Evolutionary conservation across 2,888 invertebrate species (phyloP).

Genomic region (Brachyptera putata): DNA sequence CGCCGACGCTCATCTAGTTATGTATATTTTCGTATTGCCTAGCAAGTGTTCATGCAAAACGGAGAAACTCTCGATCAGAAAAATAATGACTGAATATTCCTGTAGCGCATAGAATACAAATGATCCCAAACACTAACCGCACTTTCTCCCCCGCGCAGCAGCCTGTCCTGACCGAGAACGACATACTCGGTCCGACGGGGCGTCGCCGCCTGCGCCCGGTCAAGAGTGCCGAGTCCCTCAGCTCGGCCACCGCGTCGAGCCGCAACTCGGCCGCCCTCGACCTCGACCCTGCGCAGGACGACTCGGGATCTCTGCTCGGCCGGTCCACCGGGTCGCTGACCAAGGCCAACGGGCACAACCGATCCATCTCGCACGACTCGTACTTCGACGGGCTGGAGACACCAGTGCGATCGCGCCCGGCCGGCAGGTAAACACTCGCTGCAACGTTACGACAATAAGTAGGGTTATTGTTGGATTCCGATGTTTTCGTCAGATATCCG

Average conservation of each 20-base stretch:
- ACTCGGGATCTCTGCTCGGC: slow-evolving; percentile 35
- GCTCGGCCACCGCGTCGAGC: slow-evolving; percentile 43
- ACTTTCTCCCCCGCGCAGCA: too few relatives aligned
- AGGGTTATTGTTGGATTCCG: too few relatives aligned
- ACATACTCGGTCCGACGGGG: slow-evolving; percentile 42
- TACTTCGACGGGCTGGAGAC: slow-evolving; percentile 77
- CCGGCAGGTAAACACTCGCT: slow-evolving; percentile 16
- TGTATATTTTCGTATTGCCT: too few relatives aligned
- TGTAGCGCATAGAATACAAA: too few relatives aligned
- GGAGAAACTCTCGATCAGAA: too few relatives aligned
- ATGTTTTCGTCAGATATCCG: too few relatives aligned
- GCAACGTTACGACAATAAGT: not conserved
- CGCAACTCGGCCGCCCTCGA: slow-evolving; percentile 36
- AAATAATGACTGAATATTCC: too few relatives aligned
- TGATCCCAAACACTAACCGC: too few relatives aligned
- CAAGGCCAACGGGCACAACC: slow-evolving; percentile 47
- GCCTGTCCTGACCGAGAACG: slow-evolving; percentile 45
- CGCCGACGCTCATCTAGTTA: too few relatives aligned
- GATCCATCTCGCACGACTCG: slow-evolving; percentile 87
- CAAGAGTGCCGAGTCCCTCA: slow-evolving; percentile 66
- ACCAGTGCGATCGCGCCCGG: slow-evolving; percentile 27
- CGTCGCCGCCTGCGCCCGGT: slow-evolving; percentile 57
- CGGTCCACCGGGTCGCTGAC: slow-evolving; percentile 44
- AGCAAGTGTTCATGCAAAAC: too few relatives aligned
- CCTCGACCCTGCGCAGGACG: slow-evolving; percentile 25